phyloP scores from a whole-genome alignment of 2,113 vertebrate genomes.

The Mola mola region DNA sequence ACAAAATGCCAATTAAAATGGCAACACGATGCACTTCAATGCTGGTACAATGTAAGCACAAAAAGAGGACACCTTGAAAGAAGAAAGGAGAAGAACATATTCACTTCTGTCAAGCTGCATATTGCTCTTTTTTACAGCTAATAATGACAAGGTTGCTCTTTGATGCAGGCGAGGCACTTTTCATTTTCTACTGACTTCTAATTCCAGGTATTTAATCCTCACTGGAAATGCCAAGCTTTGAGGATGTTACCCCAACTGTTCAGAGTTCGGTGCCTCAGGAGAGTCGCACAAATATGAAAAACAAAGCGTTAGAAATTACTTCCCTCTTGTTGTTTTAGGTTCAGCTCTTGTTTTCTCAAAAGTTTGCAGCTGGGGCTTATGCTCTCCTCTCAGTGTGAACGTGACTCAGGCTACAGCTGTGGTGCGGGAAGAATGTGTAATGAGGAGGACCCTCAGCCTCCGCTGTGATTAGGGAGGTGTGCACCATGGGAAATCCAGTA shows the following conservation, averaged over 20 bases:
- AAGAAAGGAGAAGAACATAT: conserved; percentile 60
- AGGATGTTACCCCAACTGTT: conserved; percentile 70
- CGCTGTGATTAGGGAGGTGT: conserved; percentile 52
- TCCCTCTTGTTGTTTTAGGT: conserved; percentile 62
- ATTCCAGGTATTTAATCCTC: conserved; percentile 75
- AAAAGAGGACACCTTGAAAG: conserved; percentile 64
- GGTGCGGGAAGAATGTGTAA: conserved; percentile 61
- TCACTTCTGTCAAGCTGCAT: conserved; percentile 65
- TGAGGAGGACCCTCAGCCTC: conserved; percentile 42
- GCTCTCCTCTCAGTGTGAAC: conserved; percentile 54
- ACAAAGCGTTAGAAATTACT: conserved; percentile 66
- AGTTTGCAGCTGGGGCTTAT: conserved; percentile 53
- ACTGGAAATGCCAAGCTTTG: conserved; percentile 73
- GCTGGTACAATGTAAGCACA: conserved; percentile 30
- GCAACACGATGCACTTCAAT: conserved; percentile 39
- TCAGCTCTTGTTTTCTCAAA: conserved; percentile 63
- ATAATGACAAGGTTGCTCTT: conserved; percentile 74
- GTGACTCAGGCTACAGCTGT: conserved; percentile 55
- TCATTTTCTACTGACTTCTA: conserved; percentile 72
- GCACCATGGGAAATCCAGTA: conserved; percentile 36
- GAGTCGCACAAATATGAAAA: conserved; percentile 68
- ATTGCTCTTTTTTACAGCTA: conserved; percentile 61
- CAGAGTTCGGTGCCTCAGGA: conserved; percentile 64
- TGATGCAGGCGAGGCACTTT: conserved; percentile 71
- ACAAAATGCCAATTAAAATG: conserved; percentile 62